These are phyloP conservation scores for Laspeyria flexula DNA, from an alignment of 2,888 invertebrate genomes.

Conservation along the genomic window DNA sequence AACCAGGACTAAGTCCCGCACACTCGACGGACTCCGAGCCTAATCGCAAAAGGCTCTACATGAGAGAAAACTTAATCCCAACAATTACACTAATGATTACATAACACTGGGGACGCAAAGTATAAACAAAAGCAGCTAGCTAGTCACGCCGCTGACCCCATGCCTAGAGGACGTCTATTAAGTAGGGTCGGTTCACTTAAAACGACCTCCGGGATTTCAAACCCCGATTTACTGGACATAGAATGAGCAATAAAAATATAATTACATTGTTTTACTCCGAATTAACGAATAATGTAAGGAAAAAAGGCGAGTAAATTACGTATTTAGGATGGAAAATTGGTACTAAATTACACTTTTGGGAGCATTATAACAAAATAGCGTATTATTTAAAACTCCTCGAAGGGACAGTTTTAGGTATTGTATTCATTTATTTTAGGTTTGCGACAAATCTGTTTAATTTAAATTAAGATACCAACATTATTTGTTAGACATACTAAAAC, in stretches of 20 bases:
- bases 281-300: constrained; percentile 67
- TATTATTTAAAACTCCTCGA: constrained; percentile 56
- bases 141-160: constrained; percentile 59
- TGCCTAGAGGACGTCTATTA: constrained; percentile 75
- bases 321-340: constrained; percentile 60
- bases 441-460: constrained; percentile 14
- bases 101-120: constrained; percentile 68
- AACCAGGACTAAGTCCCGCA: constrained; percentile 36
- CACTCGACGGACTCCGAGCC: constrained; percentile 34
- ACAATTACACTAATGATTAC: constrained; percentile 69
- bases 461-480: not conserved
- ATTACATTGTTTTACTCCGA: constrained; percentile 76
- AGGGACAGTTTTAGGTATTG: constrained; percentile 46
- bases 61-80: constrained; percentile 59
- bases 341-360: constrained; percentile 62
- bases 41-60: constrained; percentile 54
- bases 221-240: constrained; percentile 80
- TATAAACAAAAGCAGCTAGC: constrained; percentile 68
- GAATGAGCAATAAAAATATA: constrained; percentile 83
- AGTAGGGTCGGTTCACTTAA: constrained; percentile 75
- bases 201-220: constrained; percentile 73
- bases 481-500: not conserved
- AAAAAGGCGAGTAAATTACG: constrained; percentile 63
- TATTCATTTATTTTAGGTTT: constrained; percentile 26
- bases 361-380: constrained; percentile 56